Evolutionary conservation across 2,113 vertebrate species (phyloP).

Genomic region (Cynocephalus volans): DNA sequence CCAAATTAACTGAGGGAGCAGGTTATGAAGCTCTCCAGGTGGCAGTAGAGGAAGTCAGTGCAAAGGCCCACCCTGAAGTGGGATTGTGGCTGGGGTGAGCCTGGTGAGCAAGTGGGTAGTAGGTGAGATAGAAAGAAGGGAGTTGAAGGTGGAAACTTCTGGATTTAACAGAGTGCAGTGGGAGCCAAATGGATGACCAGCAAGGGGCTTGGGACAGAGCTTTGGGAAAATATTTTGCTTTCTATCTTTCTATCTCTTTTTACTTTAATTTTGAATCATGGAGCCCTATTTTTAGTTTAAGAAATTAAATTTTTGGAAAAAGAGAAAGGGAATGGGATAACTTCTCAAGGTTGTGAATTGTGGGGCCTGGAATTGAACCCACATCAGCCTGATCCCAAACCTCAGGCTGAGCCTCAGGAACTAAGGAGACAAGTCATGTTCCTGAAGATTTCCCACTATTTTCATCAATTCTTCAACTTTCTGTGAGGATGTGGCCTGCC

Average conservation of each 20-base stretch:
- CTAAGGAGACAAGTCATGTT: slow-evolving; percentile 65
- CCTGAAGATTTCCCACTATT: slow-evolving; percentile 79
- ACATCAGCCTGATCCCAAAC: slow-evolving; percentile 1
- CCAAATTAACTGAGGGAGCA: not conserved
- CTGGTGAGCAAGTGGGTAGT: not conserved
- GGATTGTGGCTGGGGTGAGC: not conserved
- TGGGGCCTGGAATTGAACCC: not conserved
- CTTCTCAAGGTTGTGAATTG: not conserved
- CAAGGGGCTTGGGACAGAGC: not conserved
- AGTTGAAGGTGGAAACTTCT: not conserved
- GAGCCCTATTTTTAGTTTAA: not conserved
- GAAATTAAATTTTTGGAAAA: slow-evolving; percentile 20
- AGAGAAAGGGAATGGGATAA: not conserved
- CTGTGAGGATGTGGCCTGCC: slow-evolving; percentile 46
- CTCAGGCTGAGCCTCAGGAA: not conserved
- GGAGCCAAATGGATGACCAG: not conserved
- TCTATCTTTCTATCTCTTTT: not conserved
- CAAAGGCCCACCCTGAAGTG: not conserved
- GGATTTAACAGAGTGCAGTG: not conserved
- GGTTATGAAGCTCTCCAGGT: not conserved
- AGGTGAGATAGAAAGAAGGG: not conserved
- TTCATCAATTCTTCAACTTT: slow-evolving; percentile 79
- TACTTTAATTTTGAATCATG: slow-evolving; percentile 14
- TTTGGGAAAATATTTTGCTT: not conserved
- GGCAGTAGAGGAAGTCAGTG: too few relatives aligned